A percentile compares a stretch with the other conserved stretches of the same genome.
Evolutionary conservation across 2,113 vertebrate species (phyloP).

Genomic region (Murina feae): DNA sequence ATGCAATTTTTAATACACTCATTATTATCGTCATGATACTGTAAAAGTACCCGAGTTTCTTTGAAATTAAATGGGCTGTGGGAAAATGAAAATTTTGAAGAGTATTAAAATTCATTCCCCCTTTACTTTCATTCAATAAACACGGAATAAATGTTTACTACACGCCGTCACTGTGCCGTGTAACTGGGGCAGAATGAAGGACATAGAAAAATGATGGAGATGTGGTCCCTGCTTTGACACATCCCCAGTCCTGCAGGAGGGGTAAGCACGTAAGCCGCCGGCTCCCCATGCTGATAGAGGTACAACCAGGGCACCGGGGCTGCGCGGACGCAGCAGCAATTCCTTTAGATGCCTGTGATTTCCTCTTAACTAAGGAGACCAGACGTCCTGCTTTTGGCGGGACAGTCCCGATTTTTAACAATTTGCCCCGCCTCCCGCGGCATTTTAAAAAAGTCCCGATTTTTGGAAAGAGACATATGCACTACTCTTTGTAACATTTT

Average conservation of each 20-base stretch:
- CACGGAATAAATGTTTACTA: not conserved
- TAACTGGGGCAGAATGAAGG: not conserved
- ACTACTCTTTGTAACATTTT: too few species aligned
- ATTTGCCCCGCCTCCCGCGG: too few species aligned
- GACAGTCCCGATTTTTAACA: too few species aligned
- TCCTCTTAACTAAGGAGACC: too few species aligned
- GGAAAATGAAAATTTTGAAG: conserved; percentile 42
- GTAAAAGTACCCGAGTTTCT: not conserved
- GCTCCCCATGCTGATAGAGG: not conserved
- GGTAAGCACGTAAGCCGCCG: not conserved
- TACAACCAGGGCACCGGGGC: not conserved
- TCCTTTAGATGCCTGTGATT: not conserved
- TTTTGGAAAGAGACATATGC: too few species aligned
- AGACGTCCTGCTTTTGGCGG: too few species aligned
- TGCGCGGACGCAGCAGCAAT: rapidly evolving
- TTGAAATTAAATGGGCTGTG: conserved; percentile 51
- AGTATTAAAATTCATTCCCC: conserved; percentile 39
- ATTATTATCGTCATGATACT: not conserved
- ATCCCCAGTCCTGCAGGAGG: not conserved
- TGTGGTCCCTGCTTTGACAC: not conserved
- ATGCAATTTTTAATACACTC: not conserved
- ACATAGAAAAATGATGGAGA: not conserved
- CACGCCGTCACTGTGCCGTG: not conserved
- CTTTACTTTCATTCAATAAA: conserved; percentile 44
- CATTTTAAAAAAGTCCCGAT: too few species aligned